phyloP scores from a whole-genome alignment of 2,888 invertebrate genomes.

The Ectemnius continuus region DNA sequence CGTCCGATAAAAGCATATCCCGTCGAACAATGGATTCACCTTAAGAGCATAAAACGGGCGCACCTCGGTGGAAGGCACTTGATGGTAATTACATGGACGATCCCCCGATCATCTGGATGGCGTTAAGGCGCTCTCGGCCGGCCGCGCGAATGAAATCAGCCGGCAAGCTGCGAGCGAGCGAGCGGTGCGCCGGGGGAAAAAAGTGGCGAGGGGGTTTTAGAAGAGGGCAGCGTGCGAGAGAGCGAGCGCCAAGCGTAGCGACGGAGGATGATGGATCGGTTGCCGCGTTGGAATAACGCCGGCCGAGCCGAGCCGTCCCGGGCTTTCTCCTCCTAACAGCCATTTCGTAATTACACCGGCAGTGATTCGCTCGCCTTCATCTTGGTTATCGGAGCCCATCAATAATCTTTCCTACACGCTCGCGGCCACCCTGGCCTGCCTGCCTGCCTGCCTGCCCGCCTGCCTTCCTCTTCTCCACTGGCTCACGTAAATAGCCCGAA shows the following conservation, averaged over 20 bases:
- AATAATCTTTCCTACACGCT: constrained; percentile 66
- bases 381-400: constrained; percentile 73
- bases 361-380: constrained; percentile 68
- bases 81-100: constrained; percentile 61
- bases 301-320: background rate
- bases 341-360: constrained; percentile 73
- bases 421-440: no score
- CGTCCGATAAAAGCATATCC: constrained; percentile 31
- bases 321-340: constrained; percentile 65
- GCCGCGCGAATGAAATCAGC: constrained; percentile 61
- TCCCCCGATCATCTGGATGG: constrained; percentile 63
- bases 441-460: no score
- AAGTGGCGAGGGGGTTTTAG: constrained; percentile 45
- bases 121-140: constrained; percentile 52
- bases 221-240: constrained; percentile 36
- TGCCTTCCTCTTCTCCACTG: no score
- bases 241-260: constrained; percentile 33
- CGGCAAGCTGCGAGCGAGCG: constrained; percentile 16
- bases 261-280: constrained; percentile 71
- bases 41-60: constrained; percentile 59
- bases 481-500: no score
- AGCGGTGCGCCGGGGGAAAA: constrained; percentile 14
- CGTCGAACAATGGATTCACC: constrained; percentile 56
- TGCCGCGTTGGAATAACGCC: constrained; percentile 53
- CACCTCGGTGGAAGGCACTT: constrained; percentile 61